phyloP scores from a whole-genome alignment of 1,140 invertebrate genomes.

The Pollicipes pollicipes region DNA sequence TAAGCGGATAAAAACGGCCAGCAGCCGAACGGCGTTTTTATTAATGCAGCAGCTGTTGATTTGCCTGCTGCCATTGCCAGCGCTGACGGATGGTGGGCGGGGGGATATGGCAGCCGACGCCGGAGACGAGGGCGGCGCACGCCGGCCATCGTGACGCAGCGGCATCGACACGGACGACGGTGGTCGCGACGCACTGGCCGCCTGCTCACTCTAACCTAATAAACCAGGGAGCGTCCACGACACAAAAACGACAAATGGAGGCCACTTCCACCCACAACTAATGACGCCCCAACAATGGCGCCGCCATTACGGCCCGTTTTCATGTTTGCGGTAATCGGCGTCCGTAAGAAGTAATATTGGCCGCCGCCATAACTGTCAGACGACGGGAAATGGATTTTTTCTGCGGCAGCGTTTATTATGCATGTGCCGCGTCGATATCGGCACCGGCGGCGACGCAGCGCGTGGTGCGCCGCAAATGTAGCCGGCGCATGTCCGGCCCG shows the following conservation, averaged over 20 bases:
- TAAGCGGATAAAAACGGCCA: not conserved
- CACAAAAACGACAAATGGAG: not conserved
- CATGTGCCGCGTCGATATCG: not conserved
- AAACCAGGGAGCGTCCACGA: not conserved
- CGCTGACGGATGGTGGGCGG: too few relatives aligned
- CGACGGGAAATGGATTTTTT: not conserved
- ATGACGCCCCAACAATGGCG: not conserved
- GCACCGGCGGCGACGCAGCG: not conserved
- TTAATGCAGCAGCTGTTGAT: conserved; percentile 1
- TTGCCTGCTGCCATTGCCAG: not conserved
- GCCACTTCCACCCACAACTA: not conserved
- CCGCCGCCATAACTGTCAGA: not conserved
- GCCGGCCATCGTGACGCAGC: too few relatives aligned
- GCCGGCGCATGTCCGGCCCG: not conserved
- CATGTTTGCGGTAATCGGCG: not conserved
- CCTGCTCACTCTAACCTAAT: not conserved
- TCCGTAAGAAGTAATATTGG: not conserved
- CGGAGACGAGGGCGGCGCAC: not conserved
- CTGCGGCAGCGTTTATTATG: not conserved
- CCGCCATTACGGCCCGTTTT: not conserved
- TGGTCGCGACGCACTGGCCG: too few relatives aligned
- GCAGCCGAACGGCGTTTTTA: not conserved
- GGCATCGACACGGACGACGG: not conserved
- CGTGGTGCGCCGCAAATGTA: not conserved
- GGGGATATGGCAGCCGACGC: not conserved